Conservation (phyloP, 1,140 invertebrate genomes). For the Probaryconus sp. region DNA sequence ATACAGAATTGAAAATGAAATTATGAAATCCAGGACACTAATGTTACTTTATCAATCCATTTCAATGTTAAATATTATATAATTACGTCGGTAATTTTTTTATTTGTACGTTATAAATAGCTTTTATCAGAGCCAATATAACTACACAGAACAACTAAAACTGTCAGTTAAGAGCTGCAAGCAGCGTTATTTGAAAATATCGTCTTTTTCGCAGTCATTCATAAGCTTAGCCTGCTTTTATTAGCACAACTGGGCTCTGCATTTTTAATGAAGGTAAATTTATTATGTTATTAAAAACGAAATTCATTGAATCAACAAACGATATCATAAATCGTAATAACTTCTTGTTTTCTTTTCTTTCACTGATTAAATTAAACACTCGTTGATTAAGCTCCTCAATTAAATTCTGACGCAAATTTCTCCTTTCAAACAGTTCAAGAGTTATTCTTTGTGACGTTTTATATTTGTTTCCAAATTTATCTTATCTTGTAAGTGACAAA, state of each 20-base stretch:
- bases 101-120: constrained; percentile 39
- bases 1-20: constrained; percentile 26
- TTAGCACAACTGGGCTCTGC: constrained; percentile 6
- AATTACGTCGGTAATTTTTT: constrained; percentile 38
- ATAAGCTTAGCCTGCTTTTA: constrained; percentile 8
- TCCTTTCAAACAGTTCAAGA: constrained; percentile 12
- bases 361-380: constrained; percentile 20
- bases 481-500: constrained; percentile 26
- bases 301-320: constrained; percentile 21
- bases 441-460: constrained; percentile 20
- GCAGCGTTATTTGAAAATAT: no score
- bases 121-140: constrained; percentile 30
- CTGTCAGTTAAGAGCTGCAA: neutral
- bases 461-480: constrained; percentile 11
- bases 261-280: constrained; percentile 14
- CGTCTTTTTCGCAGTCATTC: neutral
- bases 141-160: constrained; percentile 5
- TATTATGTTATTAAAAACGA: constrained; percentile 6
- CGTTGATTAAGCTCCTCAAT: constrained; percentile 16
- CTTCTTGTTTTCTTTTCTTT: constrained; percentile 4
- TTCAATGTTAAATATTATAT: constrained; percentile 49
- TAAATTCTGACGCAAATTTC: constrained; percentile 20
- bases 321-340: constrained; percentile 7
- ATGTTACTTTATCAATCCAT: constrained; percentile 46
- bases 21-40: constrained; percentile 36